Base-by-base conservation (phyloP, 2,113 vertebrate genomes). In the Atlantisia rogersi region DNA sequence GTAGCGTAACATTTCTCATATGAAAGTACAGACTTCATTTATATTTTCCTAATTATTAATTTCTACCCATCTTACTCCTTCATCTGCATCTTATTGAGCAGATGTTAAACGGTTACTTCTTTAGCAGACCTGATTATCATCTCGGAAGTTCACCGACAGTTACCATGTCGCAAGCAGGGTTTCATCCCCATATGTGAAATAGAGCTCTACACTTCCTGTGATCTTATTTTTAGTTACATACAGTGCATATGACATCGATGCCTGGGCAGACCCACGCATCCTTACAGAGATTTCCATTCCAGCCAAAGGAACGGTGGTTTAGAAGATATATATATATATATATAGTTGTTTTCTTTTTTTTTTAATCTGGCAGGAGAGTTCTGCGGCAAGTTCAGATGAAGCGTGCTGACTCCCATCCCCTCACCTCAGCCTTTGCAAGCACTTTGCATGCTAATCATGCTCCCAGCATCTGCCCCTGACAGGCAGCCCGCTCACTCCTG, bases 391-490 rank as follows among this genome's bases (percentile, higher is more conserved):
- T 92, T 82, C 86, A 94, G 88, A 70, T 71, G 95, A 90, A 94
- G 73, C 12, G 46, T 15, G 19, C 68, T 84, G 90, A 82, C 81
- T 97, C 86, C 94, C 94, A 89, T 73, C 78, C 91, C 40, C 13
- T 21, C 40, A 7, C 15, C 89, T 91, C 91, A 88, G 95, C 86
- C 90, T 97, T 95, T 92, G 83, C 59, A 32, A 90, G 81, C 71
- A 5, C 94, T 97, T 97, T 96, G 94, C 86, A 92, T 81, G 95
- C 92, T 97, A 94, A 97, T 92, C 90, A 69, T 35, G 62, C 2
- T 4, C 85, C 96, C 96, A 97, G 94, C 96, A 87, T 90, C 96
- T 97, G 96, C 94, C 95, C 94, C 89, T 88, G 90, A 86, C 94
- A 97, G 96, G 96, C 94, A 95, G 97, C 82, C 86, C 81, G 83